Evolutionary conservation across 2,797 vertebrate genomes (phyloP), one percentile per base, ranked within the genome.

Genomic region (Semaprochilodus insignis): DNA sequence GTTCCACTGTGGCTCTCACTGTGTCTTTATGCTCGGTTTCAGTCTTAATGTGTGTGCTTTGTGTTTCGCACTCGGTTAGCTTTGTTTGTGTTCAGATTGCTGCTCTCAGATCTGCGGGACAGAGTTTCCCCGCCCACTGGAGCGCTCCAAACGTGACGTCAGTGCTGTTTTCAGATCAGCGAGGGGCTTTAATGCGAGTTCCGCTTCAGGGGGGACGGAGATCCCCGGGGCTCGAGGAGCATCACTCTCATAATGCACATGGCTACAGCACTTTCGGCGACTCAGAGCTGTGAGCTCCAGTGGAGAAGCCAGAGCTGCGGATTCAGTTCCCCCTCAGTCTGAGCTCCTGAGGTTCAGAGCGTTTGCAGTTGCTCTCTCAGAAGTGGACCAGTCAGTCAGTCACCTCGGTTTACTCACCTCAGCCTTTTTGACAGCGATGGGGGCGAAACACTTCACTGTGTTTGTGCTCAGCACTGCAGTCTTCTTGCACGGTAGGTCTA

Each of bases 401-500:
- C 25, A 69, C 52, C 7, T 57, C 60, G 15, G 19, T 25, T 59
- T 17, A 16, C 57, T 77, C 80, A 2, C 23, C 69, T 31, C 48
- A 19, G 11, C 44, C 10, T 48, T 48, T 69, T 51, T 63, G 44
- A 23, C 70, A 17, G 59, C 81, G 31, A 87, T 88, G 88, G 65
- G 52, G 11, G 76, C 52, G 17, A 55, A 74, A 55, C 62, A 52
- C 62, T 79, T 79, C 44, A 76, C 83, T 6, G 62, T 83, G 16
- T 70, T 51, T 78, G 31, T 87, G 55, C 3, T 86, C 40, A 63
- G 23, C 55, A 51, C 67, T 34, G 65, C 71, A 2, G 79, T 87
- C 66, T 74, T 87, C 36, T 8, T 87, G 6, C 85, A 86, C 59
- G 86, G 88, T 89, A 85, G 4, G 85, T 52, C 72, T 57, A 44